A percentile compares a stretch with the other conserved stretches of the same genome.
Evolutionary conservation across 2,797 vertebrate species (phyloP).

Genomic region (Sus cebifrons): DNA sequence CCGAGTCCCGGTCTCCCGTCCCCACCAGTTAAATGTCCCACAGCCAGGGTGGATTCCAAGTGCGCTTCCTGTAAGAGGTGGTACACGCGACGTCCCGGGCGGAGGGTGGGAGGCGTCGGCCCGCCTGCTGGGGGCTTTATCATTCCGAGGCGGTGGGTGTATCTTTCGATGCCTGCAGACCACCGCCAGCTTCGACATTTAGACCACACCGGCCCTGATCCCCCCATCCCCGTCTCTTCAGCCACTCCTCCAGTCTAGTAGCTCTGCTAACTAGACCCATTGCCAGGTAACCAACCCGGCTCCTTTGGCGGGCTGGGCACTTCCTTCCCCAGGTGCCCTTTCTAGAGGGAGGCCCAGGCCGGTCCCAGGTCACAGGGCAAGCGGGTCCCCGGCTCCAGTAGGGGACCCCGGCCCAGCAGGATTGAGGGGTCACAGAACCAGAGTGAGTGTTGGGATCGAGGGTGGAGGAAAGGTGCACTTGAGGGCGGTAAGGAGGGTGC

Average conservation of each 20-base stretch:
- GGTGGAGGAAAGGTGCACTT: not conserved
- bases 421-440: not conserved
- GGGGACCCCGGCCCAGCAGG: not conserved
- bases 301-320: not conserved
- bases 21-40: not conserved
- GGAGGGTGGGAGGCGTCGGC: not conserved
- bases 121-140: not conserved
- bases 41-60: not conserved
- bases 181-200: accelerated
- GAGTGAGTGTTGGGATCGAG: accelerated
- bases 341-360: accelerated
- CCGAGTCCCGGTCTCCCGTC: not conserved
- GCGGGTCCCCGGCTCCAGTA: not conserved
- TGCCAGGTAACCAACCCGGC: not conserved
- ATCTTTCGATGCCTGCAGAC: not conserved
- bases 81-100: not conserved
- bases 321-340: not conserved
- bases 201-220: not conserved
- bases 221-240: too few relatives aligned
- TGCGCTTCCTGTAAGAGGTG: not conserved
- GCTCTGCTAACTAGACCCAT: not conserved
- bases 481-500: accelerated
- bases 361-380: not conserved
- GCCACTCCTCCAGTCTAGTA: not conserved
- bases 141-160: not conserved